Base-by-base conservation (phyloP, 2,113 vertebrate species). In the Lagopus muta region DNA sequence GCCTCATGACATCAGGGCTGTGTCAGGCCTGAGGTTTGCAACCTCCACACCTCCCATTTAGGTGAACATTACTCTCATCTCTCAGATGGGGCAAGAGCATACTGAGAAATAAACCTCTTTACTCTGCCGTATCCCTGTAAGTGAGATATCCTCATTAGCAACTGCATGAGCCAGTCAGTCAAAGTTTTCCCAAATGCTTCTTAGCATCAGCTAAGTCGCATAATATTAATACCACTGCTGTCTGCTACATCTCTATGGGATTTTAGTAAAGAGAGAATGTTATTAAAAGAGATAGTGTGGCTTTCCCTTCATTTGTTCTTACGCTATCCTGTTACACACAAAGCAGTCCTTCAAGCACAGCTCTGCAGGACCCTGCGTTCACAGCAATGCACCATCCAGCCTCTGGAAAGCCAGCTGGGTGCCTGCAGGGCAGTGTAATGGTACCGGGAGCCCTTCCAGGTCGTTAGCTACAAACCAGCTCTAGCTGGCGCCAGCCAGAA, bases 101-200 rank as follows among this genome's bases (percentile, higher is more conserved):
- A 45, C 60, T 90, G 85, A 91, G 92, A 93, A 95, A 95, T 94
- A 96, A 96, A 92, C 80, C 89, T 82, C 86, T 95, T 93, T 82
- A n/a, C 80, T 80, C 74, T 89, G 45, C 54, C 66, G 22, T 73
- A 90, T 93, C 92, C 88, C 74, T 82, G 69, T 96, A 93, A 94
- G 75, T 89, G 94, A 94, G 89, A 95, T 89, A 94, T 96, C 82
- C 94, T 97, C 93, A 95, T 96, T 97, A 97, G 86, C 88, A 96
- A 57, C 71, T 76, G 88, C 94, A 92, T 93, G 92, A 82, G 82
- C 76, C 71, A 95, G 96, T 94, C 96, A 96, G 91, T 95, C 95
- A 96, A 88, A 93, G 84, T 95, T 97, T 94, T 96, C 95, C 95
- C 96, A 96, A 93, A 93, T 93, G 94, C 95, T 96, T 94, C 94